phyloP scores from a whole-genome alignment of 2,113 vertebrate species.

The Melanerpes formicivorus region DNA sequence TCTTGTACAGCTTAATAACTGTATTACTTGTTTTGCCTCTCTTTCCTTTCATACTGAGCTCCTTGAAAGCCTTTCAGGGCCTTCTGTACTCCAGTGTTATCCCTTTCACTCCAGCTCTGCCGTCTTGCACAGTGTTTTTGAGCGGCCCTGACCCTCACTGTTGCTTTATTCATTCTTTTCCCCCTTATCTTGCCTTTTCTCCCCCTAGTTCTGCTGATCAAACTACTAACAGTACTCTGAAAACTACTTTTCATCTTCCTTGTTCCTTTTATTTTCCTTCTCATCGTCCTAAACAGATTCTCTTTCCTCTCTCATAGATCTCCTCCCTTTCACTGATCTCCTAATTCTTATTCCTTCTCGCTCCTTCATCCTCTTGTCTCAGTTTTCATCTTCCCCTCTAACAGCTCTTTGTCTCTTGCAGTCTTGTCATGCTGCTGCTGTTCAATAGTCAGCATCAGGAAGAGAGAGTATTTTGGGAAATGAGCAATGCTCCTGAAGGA shows the following conservation, averaged over 20 bases:
- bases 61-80: background rate
- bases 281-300: background rate
- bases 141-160: background rate
- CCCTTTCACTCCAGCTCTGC: background rate
- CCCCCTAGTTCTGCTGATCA: background rate
- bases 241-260: background rate
- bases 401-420: background rate
- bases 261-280: background rate
- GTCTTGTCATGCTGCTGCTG: background rate
- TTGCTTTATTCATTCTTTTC: background rate
- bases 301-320: background rate
- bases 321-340: background rate
- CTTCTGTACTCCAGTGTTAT: background rate
- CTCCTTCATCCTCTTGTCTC: background rate
- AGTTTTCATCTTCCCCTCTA: background rate
- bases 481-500: background rate
- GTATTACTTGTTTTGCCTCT: background rate
- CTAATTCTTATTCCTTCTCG: background rate
- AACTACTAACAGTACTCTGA: background rate
- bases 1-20: background rate
- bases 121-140: background rate
- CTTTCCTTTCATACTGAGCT: background rate
- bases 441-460: background rate
- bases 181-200: background rate
- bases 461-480: background rate